Percentiles rank a stretch among this genome's conserved stretches.
These are phyloP conservation scores for Coracopsis vasa DNA, from an alignment of 2,113 vertebrate genomes.

Conservation along the genomic window DNA sequence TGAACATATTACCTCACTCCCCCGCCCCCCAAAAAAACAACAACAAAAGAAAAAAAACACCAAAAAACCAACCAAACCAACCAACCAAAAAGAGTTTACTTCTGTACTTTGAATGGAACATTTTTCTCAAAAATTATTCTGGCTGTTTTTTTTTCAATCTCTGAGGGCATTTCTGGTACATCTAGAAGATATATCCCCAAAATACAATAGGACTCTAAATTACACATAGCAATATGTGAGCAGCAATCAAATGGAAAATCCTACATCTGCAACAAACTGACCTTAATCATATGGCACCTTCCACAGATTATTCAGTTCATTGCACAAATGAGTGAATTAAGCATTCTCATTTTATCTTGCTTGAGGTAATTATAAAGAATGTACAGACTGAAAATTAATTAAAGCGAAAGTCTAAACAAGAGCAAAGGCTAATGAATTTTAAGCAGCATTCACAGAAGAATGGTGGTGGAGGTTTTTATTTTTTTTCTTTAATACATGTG, in stretches of 20 bases:
- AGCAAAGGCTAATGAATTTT: not conserved
- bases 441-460: not conserved
- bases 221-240: not conserved
- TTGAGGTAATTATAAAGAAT: not conserved
- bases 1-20: rapidly evolving
- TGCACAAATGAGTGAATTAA: not conserved
- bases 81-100: not conserved
- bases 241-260: not conserved
- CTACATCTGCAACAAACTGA: not conserved
- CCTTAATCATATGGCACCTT: not conserved
- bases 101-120: not conserved
- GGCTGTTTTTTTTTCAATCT: not conserved
- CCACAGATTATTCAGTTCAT: not conserved
- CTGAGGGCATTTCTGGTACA: not conserved
- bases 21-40: not conserved
- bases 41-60: not conserved
- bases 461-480: not conserved
- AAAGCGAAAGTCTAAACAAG: not conserved
- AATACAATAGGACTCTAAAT: not conserved
- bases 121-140: not conserved
- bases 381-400: not conserved
- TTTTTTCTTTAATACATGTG: not conserved
- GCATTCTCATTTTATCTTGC: not conserved
- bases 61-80: not conserved
- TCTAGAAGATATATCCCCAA: not conserved